phyloP scores from a whole-genome alignment of 2,113 vertebrate genomes.

The Orientallactaga bullata region DNA sequence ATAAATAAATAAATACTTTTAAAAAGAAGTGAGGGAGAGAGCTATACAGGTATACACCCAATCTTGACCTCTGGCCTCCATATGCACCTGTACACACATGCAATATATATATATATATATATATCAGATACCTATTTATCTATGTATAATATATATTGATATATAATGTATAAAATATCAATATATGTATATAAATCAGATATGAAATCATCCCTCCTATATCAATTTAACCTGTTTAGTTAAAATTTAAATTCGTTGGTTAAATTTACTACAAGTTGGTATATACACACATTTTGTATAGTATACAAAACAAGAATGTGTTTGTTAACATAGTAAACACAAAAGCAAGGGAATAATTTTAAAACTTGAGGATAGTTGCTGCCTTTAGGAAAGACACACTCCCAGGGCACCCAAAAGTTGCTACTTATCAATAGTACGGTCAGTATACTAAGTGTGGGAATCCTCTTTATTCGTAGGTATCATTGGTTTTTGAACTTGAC shows the following conservation, averaged over 20 bases:
- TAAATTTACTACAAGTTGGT: not conserved
- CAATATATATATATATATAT: too few relatives aligned
- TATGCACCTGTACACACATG: too few relatives aligned
- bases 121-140: too few relatives aligned
- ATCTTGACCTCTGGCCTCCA: too few relatives aligned
- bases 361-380: not conserved
- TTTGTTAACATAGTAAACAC: not conserved
- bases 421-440: not conserved
- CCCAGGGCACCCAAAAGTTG: not conserved
- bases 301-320: not conserved
- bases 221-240: slow-evolving; percentile 1
- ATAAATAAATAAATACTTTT: too few relatives aligned
- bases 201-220: not conserved
- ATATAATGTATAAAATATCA: too few relatives aligned
- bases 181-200: too few relatives aligned
- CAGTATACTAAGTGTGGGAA: not conserved
- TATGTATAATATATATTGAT: too few relatives aligned
- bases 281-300: not conserved
- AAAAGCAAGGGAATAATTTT: not conserved
- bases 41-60: too few relatives aligned
- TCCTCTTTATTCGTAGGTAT: not conserved
- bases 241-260: not conserved
- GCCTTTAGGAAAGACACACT: not conserved
- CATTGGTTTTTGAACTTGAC: not conserved
- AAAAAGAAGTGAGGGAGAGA: too few relatives aligned